Evolutionary conservation across 2,113 vertebrate species (phyloP).

Genomic region (Microtus pennsylvanicus): DNA sequence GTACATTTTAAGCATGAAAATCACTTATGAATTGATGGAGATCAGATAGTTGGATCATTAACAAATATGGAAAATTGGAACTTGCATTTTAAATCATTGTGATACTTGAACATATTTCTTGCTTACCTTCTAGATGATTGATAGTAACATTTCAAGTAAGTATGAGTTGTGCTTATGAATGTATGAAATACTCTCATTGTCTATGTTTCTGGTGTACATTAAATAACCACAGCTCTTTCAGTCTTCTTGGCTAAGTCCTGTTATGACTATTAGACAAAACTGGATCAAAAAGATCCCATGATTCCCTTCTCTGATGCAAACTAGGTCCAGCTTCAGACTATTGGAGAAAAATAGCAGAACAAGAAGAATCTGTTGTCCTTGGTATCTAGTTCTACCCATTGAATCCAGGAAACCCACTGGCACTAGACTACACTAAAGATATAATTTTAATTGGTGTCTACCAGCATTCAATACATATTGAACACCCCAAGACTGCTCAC

Average conservation of each 20-base stretch:
- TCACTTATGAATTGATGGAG: background rate
- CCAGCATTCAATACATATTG: background rate
- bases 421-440: constrained; percentile 18
- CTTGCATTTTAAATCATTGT: constrained; percentile 15
- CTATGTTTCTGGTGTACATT: background rate
- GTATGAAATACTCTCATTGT: constrained; percentile 22
- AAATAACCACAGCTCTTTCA: constrained; percentile 50
- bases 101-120: constrained; percentile 12
- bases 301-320: background rate
- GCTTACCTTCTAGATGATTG: constrained; percentile 13
- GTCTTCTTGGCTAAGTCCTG: constrained; percentile 24
- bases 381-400: background rate
- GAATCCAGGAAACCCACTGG: background rate
- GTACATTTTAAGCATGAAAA: background rate
- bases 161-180: background rate
- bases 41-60: background rate
- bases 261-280: constrained; percentile 25
- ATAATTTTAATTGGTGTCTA: constrained; percentile 31
- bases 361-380: constrained; percentile 21
- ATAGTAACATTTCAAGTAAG: constrained; percentile 36
- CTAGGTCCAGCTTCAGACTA: background rate
- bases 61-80: constrained; percentile 38
- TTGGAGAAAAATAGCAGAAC: background rate
- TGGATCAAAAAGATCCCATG: background rate
- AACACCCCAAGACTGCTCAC: background rate